Percentiles rank a stretch among this genome's conserved stretches.
Evolutionary conservation across 1,140 invertebrate genomes (phyloP).

Genomic region (Delia radicum): DNA sequence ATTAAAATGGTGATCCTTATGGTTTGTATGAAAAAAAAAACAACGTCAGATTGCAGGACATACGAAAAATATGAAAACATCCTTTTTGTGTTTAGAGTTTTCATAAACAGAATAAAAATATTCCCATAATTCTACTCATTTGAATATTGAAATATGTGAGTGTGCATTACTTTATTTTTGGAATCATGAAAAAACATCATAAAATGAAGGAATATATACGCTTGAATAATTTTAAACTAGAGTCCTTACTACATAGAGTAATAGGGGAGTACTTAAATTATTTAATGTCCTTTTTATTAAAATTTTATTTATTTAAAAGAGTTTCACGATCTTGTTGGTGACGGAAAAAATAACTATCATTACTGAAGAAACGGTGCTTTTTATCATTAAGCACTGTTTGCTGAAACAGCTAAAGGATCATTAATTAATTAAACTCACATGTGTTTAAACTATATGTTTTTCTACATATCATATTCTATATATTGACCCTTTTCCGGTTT

Average conservation of each 20-base stretch:
- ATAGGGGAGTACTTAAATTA: not conserved
- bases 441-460: not conserved
- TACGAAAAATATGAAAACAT: not conserved
- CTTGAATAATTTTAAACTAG: constrained; percentile 1
- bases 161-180: too few relatives aligned
- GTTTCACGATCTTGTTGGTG: not conserved
- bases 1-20: not conserved
- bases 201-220: not conserved
- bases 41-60: constrained; percentile 15
- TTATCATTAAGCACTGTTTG: not conserved
- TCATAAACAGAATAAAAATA: not conserved
- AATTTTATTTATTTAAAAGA: not conserved
- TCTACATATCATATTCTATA: not conserved
- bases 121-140: not conserved
- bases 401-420: not conserved
- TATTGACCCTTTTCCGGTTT: constrained; percentile 2
- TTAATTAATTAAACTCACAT: not conserved
- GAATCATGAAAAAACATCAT: not conserved
- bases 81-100: not conserved
- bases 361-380: not conserved
- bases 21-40: not conserved
- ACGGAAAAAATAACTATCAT: not conserved
- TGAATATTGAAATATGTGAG: not conserved
- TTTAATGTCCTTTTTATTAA: constrained; percentile 19
- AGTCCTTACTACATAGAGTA: too few relatives aligned